Evolutionary conservation across 2,888 invertebrate species (phyloP), one percentile per base, ranked within the genome.

Genomic region (Thumatha senex): DNA sequence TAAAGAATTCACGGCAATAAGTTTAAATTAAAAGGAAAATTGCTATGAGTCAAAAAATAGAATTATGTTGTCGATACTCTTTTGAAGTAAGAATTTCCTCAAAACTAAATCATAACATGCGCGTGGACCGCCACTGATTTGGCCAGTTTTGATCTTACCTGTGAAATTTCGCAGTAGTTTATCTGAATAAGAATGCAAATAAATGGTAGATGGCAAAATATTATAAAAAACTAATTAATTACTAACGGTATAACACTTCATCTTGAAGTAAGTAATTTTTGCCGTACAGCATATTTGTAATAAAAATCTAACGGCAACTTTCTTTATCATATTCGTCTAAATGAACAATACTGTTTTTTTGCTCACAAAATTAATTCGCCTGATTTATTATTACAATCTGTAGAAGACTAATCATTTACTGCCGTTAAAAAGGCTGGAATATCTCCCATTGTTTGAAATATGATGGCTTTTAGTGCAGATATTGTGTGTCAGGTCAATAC

Each of bases 341-440:
- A 49, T 53, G 50, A 65, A 70, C 69, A 69, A 67, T 64, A 66
- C 58, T 45, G 34, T 50, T 50, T 52, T 62, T 64, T 63, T 70
- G 54, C 34, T 47, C 40, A 48, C 30, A 15, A 40, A 3, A 36
- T 36, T 36, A 36, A 15, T 36, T 14, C 36, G 9, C 14, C 36
- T 50, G 38, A 63, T 67, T 24, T 24, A 24, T 61, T 55, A 51
- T 63, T 55, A 54, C 48, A 46, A 46, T 41, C 43, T 29, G 35
- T 56, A 54, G 46, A 54, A 56, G 51, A 46, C 13, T 42, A 56
- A 49, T 47, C 44, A 54, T 58, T 54, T 60, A 46, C 51, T 44
- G 35, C 9, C 33, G n/a, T 41, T 49, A 47, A 43, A 47, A 53
- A 40, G 10, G n/a, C 24, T 35, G 30, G 13, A 12, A 34, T 46